Evolutionary conservation across 2,797 vertebrate genomes (phyloP).

Genomic region (Sebastiscus tertius): DNA sequence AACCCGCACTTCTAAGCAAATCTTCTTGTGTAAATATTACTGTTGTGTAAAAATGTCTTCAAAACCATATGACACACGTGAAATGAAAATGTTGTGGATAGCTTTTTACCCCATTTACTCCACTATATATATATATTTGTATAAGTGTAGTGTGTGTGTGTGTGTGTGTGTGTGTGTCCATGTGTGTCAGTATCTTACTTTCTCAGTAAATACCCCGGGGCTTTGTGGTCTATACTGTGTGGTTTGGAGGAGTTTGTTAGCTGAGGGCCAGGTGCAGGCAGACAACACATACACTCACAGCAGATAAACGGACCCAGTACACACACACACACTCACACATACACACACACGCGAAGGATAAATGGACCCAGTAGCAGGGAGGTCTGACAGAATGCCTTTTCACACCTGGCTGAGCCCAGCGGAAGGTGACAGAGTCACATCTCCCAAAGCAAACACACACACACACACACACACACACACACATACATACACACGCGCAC

Average conservation of each 20-base stretch:
- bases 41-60: slow-evolving; percentile 29
- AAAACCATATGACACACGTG: slow-evolving; percentile 27
- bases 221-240: slow-evolving; percentile 80
- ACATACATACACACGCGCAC: slow-evolving; percentile 31
- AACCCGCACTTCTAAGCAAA: slow-evolving; percentile 19
- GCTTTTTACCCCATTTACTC: slow-evolving; percentile 54
- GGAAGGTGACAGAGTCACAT: slow-evolving; percentile 86
- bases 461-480: slow-evolving; percentile 31
- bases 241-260: slow-evolving; percentile 83
- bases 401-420: slow-evolving; percentile 88
- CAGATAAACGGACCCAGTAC: slow-evolving; percentile 69
- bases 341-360: slow-evolving; percentile 59
- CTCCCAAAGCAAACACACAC: slow-evolving; percentile 75
- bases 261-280: slow-evolving; percentile 83
- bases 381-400: slow-evolving; percentile 89
- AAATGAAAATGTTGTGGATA: slow-evolving; percentile 56
- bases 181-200: slow-evolving; percentile 75
- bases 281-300: slow-evolving; percentile 71
- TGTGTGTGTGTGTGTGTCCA: slow-evolving; percentile 44
- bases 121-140: slow-evolving; percentile 64
- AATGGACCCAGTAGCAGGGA: slow-evolving; percentile 83
- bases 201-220: slow-evolving; percentile 78
- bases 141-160: slow-evolving; percentile 55
- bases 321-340: slow-evolving; percentile 24
- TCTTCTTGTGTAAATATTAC: slow-evolving; percentile 8